Evolutionary conservation across 2,888 invertebrate genomes (phyloP).

Genomic region (Phalangium opilio): DNA sequence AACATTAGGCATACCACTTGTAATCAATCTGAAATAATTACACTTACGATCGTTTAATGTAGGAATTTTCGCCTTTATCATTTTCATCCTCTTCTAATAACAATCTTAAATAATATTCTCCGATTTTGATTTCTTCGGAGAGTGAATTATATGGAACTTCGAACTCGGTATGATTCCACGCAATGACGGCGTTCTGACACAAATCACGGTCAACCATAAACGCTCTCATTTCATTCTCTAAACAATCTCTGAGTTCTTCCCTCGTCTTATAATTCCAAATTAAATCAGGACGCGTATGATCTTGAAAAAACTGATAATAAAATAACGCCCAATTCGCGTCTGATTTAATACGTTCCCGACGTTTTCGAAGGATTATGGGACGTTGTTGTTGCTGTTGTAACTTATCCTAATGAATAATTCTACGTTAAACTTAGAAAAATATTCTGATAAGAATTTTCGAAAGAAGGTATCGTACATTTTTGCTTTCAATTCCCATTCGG

Average conservation of each 20-base stretch:
- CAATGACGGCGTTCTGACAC: slow-evolving; percentile 46
- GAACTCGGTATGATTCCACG: slow-evolving; percentile 98
- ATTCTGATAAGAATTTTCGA: neutral
- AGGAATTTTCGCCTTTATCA: slow-evolving; percentile 46
- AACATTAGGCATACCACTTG: neutral
- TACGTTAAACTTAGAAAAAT: neutral
- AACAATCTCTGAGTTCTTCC: slow-evolving; percentile 77
- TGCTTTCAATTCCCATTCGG: slow-evolving; percentile 36
- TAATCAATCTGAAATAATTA: neutral
- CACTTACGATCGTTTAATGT: slow-evolving; percentile 78
- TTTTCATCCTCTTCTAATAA: slow-evolving; percentile 66
- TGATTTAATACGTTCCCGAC: slow-evolving; percentile 72
- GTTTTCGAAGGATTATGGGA: slow-evolving; percentile 77
- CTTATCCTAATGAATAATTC: slow-evolving; percentile 29
- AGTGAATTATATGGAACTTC: slow-evolving; percentile 87
- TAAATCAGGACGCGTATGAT: slow-evolving; percentile 87
- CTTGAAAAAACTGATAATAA: slow-evolving; percentile 83
- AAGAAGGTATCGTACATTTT: no score
- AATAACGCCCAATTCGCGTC: slow-evolving; percentile 83
- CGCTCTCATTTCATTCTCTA: slow-evolving; percentile 82
- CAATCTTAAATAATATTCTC: slow-evolving; percentile 90
- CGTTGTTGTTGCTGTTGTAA: slow-evolving; percentile 45
- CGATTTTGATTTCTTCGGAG: slow-evolving; percentile 91
- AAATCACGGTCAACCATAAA: slow-evolving; percentile 81
- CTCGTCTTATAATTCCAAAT: slow-evolving; percentile 99